Conservation (phyloP, 2,797 vertebrate genomes). For the Furcifer pardalis region DNA sequence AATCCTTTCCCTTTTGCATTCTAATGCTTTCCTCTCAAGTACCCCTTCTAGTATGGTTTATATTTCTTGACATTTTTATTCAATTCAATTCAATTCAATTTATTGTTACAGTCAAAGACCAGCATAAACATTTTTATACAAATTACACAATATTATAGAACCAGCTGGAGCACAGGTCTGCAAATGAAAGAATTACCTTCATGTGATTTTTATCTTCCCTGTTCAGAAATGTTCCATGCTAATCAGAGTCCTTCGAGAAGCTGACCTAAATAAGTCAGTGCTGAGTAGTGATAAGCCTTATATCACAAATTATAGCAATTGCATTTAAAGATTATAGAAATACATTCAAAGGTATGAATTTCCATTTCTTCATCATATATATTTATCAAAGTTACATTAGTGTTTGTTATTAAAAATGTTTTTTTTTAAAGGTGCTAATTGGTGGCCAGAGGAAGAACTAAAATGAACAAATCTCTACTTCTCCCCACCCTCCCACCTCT, state of each 20-base stretch:
- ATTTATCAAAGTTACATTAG: background rate
- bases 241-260: background rate
- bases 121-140: background rate
- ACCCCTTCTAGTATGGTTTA: background rate
- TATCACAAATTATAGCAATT: background rate
- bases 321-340: conserved; percentile 7
- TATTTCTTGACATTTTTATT: conserved; percentile 1
- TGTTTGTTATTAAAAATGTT: background rate
- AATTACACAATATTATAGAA: conserved; percentile 1
- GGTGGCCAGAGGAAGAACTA: background rate
- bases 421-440: background rate
- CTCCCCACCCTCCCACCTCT: background rate
- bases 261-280: background rate
- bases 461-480: background rate
- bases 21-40: background rate
- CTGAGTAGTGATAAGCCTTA: background rate
- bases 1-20: background rate
- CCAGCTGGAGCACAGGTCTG: background rate
- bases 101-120: too few species aligned
- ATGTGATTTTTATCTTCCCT: background rate
- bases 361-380: background rate
- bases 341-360: background rate
- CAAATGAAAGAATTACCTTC: background rate
- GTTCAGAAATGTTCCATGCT: background rate
- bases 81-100: too few species aligned